These are phyloP conservation scores for Vultur gryphus DNA, from an alignment of 2,797 vertebrate species.

Conservation along the genomic window DNA sequence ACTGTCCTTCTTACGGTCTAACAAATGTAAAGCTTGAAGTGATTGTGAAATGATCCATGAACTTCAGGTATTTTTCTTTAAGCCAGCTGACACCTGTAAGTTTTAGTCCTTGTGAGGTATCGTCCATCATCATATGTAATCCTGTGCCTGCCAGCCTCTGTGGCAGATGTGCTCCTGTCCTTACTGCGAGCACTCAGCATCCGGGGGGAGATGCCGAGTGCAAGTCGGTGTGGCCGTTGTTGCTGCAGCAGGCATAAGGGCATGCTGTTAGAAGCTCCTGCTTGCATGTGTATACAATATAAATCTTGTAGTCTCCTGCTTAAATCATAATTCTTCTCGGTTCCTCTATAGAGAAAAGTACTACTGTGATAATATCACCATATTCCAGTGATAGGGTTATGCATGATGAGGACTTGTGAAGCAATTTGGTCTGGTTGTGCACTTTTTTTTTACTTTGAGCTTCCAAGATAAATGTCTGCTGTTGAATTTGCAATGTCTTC, in stretches of 20 bases:
- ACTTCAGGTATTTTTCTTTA: background rate
- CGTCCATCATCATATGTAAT: background rate
- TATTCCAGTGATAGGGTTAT: background rate
- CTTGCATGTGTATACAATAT: background rate
- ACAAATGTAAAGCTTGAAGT: background rate
- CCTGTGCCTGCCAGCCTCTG: background rate
- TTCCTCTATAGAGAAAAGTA: background rate
- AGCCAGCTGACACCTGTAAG: background rate
- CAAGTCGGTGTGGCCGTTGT: accelerated
- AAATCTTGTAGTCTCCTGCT: background rate
- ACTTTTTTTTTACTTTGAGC: background rate
- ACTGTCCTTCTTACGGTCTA: accelerated
- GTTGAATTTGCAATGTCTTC: background rate
- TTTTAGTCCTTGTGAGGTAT: background rate
- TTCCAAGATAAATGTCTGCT: background rate
- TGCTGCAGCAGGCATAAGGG: background rate
- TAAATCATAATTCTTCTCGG: background rate
- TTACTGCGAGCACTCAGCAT: accelerated
- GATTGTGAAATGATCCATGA: background rate
- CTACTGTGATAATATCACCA: background rate
- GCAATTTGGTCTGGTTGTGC: background rate
- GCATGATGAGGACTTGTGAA: background rate
- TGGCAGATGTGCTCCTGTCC: background rate
- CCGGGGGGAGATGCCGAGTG: accelerated
- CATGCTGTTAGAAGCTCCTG: accelerated